phyloP scores from a whole-genome alignment of 2,113 vertebrate species.

The Erpornis zantholeuca region DNA sequence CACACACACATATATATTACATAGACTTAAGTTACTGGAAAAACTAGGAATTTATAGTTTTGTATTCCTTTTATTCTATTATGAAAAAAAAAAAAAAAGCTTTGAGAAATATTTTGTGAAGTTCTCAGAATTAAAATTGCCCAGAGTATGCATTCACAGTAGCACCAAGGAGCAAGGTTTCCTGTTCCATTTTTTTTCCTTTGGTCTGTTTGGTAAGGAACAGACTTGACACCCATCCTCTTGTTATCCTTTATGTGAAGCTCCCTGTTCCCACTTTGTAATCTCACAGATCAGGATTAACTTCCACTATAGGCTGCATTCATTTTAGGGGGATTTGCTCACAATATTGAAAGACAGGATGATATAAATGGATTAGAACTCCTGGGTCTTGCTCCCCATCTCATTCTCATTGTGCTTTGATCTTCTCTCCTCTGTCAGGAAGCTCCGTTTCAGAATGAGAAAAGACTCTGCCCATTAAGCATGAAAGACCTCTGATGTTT shows the following conservation, averaged over 20 bases:
- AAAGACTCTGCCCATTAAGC: neutral
- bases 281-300: conserved; percentile 20
- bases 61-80: neutral
- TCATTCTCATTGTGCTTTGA: conserved; percentile 34
- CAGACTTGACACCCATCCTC: neutral
- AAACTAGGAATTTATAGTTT: neutral
- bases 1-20: too few relatives aligned
- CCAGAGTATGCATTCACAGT: neutral
- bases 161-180: neutral
- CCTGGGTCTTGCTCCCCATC: neutral
- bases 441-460: neutral
- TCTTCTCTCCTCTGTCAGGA: neutral
- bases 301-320: neutral
- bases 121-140: neutral
- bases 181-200: neutral
- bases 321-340: conserved; percentile 12
- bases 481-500: neutral
- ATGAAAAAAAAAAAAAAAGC: neutral
- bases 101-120: neutral
- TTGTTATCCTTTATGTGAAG: neutral
- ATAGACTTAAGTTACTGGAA: neutral
- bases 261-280: neutral
- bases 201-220: neutral
- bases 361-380: conserved; percentile 25
- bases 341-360: neutral